Evolutionary conservation across 2,797 vertebrate genomes (phyloP).

Genomic region (Poecilia wingei): DNA sequence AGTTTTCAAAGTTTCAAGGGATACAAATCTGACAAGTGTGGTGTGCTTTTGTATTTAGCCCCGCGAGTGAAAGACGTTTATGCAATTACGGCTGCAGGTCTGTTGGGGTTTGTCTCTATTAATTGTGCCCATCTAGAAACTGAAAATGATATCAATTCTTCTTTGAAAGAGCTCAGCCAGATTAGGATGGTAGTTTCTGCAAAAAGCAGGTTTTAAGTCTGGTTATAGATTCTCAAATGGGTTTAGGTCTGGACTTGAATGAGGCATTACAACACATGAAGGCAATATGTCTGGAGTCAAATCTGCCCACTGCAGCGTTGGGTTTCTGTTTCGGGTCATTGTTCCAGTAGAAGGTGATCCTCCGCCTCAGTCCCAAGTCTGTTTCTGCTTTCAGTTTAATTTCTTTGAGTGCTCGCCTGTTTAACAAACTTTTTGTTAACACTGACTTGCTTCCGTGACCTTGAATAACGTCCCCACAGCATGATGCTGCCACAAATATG

Average conservation of each 20-base stretch:
- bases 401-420: neutral
- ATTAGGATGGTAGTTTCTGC: neutral
- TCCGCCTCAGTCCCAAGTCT: neutral
- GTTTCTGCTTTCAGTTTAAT: neutral
- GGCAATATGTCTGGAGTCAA: neutral
- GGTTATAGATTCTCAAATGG: neutral
- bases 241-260: neutral
- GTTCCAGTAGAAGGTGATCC: neutral
- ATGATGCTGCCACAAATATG: neutral
- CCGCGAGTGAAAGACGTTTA: neutral
- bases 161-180: neutral
- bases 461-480: neutral
- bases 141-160: neutral
- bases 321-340: neutral
- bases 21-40: neutral
- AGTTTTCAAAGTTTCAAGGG: neutral
- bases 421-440: neutral
- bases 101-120: neutral
- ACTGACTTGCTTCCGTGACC: neutral
- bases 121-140: neutral
- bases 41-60: neutral
- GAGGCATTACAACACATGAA: neutral
- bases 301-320: neutral
- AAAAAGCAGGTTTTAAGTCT: neutral
- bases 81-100: neutral